phyloP scores from a whole-genome alignment of 2,888 invertebrate species.

The Chloroclysta siterata region DNA sequence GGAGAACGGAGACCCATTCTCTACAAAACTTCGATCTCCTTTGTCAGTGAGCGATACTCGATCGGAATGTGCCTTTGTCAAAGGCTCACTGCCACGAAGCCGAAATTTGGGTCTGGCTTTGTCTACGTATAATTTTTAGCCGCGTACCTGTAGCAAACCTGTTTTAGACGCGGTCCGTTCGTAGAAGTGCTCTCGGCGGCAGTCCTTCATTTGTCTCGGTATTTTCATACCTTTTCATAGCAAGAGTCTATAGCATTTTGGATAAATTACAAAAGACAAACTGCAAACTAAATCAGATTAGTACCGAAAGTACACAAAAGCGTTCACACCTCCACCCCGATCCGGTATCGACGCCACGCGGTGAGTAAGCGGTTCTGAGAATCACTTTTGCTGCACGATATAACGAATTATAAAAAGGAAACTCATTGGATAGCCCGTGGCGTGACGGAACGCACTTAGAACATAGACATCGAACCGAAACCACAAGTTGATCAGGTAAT shows the following conservation, averaged over 20 bases:
- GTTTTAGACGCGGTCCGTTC: constrained; percentile 67
- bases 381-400: constrained; percentile 54
- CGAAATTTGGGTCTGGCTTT: constrained; percentile 70
- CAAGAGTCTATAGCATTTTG: constrained; percentile 45
- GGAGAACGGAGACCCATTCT: constrained; percentile 18
- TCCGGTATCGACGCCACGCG: constrained; percentile 47
- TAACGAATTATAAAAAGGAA: constrained; percentile 55
- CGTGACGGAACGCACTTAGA: constrained; percentile 64
- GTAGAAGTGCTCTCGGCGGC: constrained; percentile 61
- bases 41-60: constrained; percentile 56
- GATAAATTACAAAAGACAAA: constrained; percentile 47
- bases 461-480: constrained; percentile 56
- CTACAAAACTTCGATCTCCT: constrained; percentile 48
- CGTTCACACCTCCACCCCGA: constrained; percentile 57
- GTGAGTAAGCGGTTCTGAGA: constrained; percentile 59
- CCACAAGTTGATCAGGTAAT: constrained; percentile 60
- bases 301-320: constrained; percentile 49
- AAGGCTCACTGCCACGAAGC: constrained; percentile 63
- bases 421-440: constrained; percentile 52
- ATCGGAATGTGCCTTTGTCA: constrained; percentile 75
- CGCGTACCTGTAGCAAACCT: constrained; percentile 78
- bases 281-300: constrained; percentile 50
- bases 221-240: constrained; percentile 49
- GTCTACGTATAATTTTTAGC: constrained; percentile 80
- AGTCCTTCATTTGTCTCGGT: constrained; percentile 63